Base-by-base conservation (phyloP, 2,888 invertebrate species). In the Drosophila nr. perissopoda region DNA sequence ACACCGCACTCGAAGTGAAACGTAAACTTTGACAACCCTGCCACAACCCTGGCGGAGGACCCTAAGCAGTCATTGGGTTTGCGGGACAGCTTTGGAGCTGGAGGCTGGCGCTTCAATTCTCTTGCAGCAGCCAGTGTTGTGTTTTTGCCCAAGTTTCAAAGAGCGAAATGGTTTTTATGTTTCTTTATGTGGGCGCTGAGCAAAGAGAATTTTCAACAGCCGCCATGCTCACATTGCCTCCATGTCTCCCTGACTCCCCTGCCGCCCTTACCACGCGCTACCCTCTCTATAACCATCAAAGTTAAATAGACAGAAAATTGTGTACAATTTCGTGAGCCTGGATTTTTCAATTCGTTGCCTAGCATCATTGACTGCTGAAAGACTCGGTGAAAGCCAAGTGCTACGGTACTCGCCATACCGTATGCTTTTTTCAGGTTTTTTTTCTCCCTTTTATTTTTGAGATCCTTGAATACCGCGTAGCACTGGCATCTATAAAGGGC, bases 231-330 rank as follows among this genome's bases (percentile, higher is more conserved):
- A 57, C 58, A 11, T 11, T 33, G 33, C 33, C 33, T 33, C 60
- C 16, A 25, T 25, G 33, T 60, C 42, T 25, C 42, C 57, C 53
- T 21, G 48, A 10, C 21, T 5, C 36, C 31, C 36, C 33, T 38
- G n/a, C 2, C n/a, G 0, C 16, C n/a, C 25, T n/a, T 29, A 16
- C 27, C 56, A 27, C 18, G 54, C 31, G 4, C 33, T 25, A 1
- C 57, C 57, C 42, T 42, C 57, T 31, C 57, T 18, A 57, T 42
- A 69, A 69, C 73, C 89, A 77, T 80, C 81, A 89, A 90, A 90
- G 91, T 90, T 91, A 90, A 91, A 90, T 90, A 90, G 87, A 89
- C 89, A 90, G 89, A 90, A 90, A 91, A 90, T 91, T 87, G 90
- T 90, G 87, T 82, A 90, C 88, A 90, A 90, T 90, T 90, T 91